phyloP scores from a whole-genome alignment of 2,797 vertebrate genomes.

The Eupleurogrammus muticus region DNA sequence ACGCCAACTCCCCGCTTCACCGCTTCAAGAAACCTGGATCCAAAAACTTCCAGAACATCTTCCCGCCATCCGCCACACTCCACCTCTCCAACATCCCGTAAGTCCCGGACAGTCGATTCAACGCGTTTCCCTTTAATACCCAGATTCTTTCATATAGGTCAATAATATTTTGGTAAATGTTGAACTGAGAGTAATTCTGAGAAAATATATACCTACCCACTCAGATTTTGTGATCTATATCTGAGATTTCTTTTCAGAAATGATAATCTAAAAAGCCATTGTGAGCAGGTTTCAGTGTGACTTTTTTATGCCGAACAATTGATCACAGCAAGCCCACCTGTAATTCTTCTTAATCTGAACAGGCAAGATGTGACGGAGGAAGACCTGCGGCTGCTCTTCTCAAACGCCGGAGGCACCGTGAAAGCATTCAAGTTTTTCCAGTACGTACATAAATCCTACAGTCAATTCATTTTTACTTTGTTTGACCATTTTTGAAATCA shows the following conservation, averaged over 20 bases:
- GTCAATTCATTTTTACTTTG: no score
- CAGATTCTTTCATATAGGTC: no score
- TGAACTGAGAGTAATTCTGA: no score
- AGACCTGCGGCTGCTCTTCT: constrained; percentile 93
- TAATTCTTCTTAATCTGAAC: constrained; percentile 45
- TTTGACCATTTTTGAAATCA: no score
- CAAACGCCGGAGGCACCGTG: constrained; percentile 95
- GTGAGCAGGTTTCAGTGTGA: neutral
- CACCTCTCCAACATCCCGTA: constrained; percentile 98
- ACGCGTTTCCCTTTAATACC: no score
- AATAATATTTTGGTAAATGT: no score
- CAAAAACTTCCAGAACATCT: constrained; percentile 99
- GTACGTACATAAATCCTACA: constrained; percentile 81
- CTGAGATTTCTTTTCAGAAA: no score
- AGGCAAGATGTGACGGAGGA: constrained; percentile 96
- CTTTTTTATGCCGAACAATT: neutral
- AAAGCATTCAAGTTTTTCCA: constrained; percentile 99
- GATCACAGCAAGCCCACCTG: neutral
- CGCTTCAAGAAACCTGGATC: constrained; percentile 98
- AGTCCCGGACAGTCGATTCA: constrained; percentile 68
- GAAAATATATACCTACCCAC: no score
- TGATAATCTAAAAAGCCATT: no score
- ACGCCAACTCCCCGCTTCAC: constrained; percentile 95
- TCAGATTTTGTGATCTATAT: neutral
- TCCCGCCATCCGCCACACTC: constrained; percentile 95